These are phyloP conservation scores for Marmota flaviventris DNA, from an alignment of 2,113 vertebrate genomes.

Conservation along the genomic window DNA sequence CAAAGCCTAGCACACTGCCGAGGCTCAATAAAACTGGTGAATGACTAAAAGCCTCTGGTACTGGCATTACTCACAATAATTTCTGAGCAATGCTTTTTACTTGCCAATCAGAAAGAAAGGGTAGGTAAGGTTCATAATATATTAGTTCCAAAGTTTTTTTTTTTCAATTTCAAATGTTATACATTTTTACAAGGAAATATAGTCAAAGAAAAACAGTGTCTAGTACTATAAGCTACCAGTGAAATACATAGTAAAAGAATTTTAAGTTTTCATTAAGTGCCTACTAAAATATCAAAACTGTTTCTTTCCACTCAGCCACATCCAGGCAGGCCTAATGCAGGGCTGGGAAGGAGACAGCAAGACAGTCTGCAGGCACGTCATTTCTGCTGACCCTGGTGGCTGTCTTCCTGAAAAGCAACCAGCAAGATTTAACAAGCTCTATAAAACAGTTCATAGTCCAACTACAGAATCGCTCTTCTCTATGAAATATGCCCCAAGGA, in stretches of 20 bases:
- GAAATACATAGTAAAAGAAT: neutral
- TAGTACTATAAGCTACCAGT: neutral
- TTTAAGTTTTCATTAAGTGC: neutral
- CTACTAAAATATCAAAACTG: conserved; percentile 2
- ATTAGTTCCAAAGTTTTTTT: neutral
- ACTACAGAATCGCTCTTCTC: neutral
- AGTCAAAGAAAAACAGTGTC: neutral
- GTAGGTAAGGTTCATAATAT: neutral
- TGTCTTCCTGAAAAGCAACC: conserved; percentile 43
- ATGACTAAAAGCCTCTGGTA: neutral
- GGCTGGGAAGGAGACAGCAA: neutral
- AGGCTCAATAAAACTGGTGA: neutral
- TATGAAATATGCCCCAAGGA: neutral
- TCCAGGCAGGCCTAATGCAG: neutral
- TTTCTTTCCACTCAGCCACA: neutral
- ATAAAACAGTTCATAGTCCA: neutral
- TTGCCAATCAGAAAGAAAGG: neutral
- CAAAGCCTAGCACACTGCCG: neutral
- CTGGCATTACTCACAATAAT: neutral
- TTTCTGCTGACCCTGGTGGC: neutral
- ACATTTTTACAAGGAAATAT: neutral
- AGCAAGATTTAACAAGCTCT: conserved; percentile 46
- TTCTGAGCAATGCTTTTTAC: neutral
- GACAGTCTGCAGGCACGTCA: neutral
- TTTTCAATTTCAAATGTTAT: neutral